phyloP scores from a whole-genome alignment of 2,888 invertebrate species.

The Amphipoea lucens region DNA sequence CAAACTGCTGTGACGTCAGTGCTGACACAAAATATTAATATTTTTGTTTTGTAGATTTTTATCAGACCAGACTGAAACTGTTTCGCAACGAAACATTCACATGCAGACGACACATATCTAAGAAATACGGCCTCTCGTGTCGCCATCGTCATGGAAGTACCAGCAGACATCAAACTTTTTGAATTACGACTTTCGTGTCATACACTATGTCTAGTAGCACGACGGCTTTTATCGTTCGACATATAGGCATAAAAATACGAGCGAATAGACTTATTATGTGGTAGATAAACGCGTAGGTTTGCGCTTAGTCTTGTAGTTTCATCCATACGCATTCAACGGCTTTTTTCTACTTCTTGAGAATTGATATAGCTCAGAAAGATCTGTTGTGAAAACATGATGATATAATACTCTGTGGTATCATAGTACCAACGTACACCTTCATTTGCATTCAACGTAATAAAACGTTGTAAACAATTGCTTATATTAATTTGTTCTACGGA shows the following conservation, averaged over 20 bases:
- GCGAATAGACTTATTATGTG: slow-evolving; percentile 67
- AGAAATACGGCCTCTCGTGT: slow-evolving; percentile 61
- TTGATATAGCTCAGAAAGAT: slow-evolving; percentile 4
- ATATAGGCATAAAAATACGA: slow-evolving; percentile 82
- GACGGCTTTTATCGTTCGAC: slow-evolving; percentile 78
- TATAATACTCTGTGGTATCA: slow-evolving; percentile 30
- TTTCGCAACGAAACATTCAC: slow-evolving; percentile 39
- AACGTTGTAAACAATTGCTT: slow-evolving; percentile 38
- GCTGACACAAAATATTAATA: not conserved
- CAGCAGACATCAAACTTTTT: slow-evolving; percentile 72
- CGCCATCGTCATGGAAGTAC: slow-evolving; percentile 51
- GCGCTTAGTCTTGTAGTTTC: slow-evolving; percentile 80
- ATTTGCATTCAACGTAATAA: slow-evolving; percentile 48
- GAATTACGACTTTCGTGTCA: slow-evolving; percentile 82
- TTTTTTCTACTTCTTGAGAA: slow-evolving; percentile 32
- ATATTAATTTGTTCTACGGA: slow-evolving; percentile 44
- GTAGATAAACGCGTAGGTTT: slow-evolving; percentile 69
- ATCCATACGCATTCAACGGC: slow-evolving; percentile 82
- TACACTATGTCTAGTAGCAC: slow-evolving; percentile 75
- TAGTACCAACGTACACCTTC: slow-evolving; percentile 24
- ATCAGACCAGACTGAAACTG: slow-evolving; percentile 31
- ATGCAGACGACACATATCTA: slow-evolving; percentile 40
- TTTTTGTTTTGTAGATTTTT: slow-evolving; percentile 21
- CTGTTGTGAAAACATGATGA: slow-evolving; percentile 35
- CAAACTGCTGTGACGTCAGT: slow-evolving; percentile 23